These are phyloP conservation scores for Torymus tubicola DNA, from an alignment of 2,888 invertebrate species.

Conservation along the genomic window DNA sequence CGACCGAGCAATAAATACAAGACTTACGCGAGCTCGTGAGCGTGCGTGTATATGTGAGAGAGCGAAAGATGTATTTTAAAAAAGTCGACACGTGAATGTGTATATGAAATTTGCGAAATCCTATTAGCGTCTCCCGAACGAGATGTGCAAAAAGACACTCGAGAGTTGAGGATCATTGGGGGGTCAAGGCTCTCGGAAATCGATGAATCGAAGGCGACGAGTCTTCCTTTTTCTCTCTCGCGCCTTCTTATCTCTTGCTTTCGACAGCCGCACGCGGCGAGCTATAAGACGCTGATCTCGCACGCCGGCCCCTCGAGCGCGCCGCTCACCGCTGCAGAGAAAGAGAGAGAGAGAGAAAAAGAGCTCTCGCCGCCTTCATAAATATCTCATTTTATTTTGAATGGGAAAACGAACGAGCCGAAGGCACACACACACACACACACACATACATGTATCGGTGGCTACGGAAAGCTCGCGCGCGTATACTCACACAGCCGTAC, in stretches of 20 bases:
- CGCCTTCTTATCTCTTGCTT: conserved; percentile 18
- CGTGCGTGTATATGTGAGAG: too few relatives aligned
- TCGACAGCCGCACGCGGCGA: conserved; percentile 29
- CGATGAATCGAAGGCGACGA: conserved; percentile 44
- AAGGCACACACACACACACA: conserved; percentile 60
- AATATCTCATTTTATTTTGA: conserved; percentile 76
- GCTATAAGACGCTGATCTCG: background rate
- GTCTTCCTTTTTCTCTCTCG: conserved; percentile 14
- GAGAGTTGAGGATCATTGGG: conserved; percentile 25
- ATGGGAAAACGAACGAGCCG: conserved; percentile 74
- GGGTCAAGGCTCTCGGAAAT: conserved; percentile 44
- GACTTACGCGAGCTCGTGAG: conserved; percentile 27
- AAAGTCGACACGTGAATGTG: conserved; percentile 44
- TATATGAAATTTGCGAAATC: conserved; percentile 51
- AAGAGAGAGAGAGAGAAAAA: conserved; percentile 32
- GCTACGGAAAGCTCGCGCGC: conserved; percentile 53
- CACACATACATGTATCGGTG: conserved; percentile 57
- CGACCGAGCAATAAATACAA: conserved; percentile 49
- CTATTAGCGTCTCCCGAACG: conserved; percentile 50
- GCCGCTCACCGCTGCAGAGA: background rate
- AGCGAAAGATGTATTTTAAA: conserved; percentile 35
- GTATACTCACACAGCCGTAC: conserved; percentile 61
- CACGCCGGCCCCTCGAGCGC: conserved; percentile 14
- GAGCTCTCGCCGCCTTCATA: conserved; percentile 64
- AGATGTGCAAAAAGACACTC: conserved; percentile 14